These are phyloP conservation scores for Sebastes paucispinis DNA, from an alignment of 2,797 vertebrate species.

Conservation along the genomic window DNA sequence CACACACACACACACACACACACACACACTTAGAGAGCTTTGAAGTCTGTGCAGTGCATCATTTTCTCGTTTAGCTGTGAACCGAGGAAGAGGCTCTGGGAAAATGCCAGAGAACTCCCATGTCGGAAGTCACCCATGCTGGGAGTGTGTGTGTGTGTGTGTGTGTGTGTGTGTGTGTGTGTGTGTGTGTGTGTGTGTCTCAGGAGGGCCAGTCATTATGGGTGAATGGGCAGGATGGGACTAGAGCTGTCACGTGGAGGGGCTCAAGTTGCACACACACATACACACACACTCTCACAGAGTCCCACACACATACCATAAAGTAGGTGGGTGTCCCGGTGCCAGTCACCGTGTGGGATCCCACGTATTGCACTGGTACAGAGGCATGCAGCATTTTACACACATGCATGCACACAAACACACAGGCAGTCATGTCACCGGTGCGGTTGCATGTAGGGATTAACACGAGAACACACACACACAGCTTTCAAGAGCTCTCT, in stretches of 20 bases:
- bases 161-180: background rate
- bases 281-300: slow-evolving; percentile 26
- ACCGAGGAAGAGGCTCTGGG: slow-evolving; percentile 54
- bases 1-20: slow-evolving; percentile 11
- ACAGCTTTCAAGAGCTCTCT: background rate
- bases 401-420: slow-evolving; percentile 60
- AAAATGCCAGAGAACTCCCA: slow-evolving; percentile 52
- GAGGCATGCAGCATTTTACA: slow-evolving; percentile 37
- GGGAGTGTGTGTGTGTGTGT: slow-evolving; percentile 6
- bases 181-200: slow-evolving; percentile 15
- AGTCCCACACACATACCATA: slow-evolving; percentile 38
- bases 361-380: slow-evolving; percentile 2
- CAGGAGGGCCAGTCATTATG: slow-evolving; percentile 57
- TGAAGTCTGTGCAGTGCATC: slow-evolving; percentile 54
- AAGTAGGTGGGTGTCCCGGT: slow-evolving; percentile 53
- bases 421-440: slow-evolving; percentile 32
- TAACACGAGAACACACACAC: slow-evolving; percentile 15
- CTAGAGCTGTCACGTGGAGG: slow-evolving; percentile 56
- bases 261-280: slow-evolving; percentile 59
- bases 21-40: slow-evolving; percentile 34
- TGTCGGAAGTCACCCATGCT: slow-evolving; percentile 56
- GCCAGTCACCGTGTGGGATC: slow-evolving; percentile 50
- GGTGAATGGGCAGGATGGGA: slow-evolving; percentile 63
- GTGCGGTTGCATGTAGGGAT: slow-evolving; percentile 2
- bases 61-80: slow-evolving; percentile 60